A percentile compares a stretch with the other conserved stretches of the same genome.
phyloP scores from a whole-genome alignment of 2,113 vertebrate species.

The Eudyptes chrysolophus region DNA sequence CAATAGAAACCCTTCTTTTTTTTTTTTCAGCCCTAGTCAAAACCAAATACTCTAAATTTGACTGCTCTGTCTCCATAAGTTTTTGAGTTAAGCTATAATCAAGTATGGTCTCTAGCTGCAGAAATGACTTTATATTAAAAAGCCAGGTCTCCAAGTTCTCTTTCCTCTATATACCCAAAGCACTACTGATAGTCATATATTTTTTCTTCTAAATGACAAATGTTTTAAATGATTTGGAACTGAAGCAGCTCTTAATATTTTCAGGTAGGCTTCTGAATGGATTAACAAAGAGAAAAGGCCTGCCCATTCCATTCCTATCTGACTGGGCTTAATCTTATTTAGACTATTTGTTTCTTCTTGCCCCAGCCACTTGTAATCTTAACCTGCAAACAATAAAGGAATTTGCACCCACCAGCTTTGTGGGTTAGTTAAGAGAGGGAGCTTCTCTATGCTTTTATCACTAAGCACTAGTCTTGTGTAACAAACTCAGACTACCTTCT shows the following conservation, averaged over 20 bases:
- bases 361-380: not conserved
- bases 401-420: not conserved
- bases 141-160: not conserved
- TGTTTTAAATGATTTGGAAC: not conserved
- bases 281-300: not conserved
- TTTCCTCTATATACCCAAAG: not conserved
- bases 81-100: not conserved
- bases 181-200: not conserved
- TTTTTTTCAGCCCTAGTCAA: not conserved
- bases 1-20: fast-evolving
- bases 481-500: not conserved
- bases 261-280: not conserved
- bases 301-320: not conserved
- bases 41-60: not conserved
- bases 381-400: not conserved
- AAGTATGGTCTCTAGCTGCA: not conserved
- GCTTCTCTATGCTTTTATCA: not conserved
- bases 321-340: not conserved
- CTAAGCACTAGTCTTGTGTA: not conserved
- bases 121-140: not conserved
- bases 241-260: not conserved
- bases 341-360: not conserved
- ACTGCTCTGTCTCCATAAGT: not conserved
- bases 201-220: not conserved
- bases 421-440: not conserved